A percentile compares a stretch with the other conserved stretches of the same genome.
These are phyloP conservation scores for Microplitis manilae DNA, from an alignment of 2,888 invertebrate genomes.

Conservation along the genomic window DNA sequence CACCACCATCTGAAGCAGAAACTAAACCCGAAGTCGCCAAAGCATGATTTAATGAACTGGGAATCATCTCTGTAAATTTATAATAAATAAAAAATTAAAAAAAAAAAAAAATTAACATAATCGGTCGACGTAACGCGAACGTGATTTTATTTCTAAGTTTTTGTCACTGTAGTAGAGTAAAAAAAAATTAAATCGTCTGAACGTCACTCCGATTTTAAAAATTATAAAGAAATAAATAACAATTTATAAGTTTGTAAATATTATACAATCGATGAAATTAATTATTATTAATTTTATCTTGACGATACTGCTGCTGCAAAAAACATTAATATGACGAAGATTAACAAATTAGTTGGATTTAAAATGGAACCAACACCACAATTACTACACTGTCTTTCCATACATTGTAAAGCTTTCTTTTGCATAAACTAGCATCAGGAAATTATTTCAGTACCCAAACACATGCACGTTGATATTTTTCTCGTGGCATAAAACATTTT, in stretches of 20 bases:
- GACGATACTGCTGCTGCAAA: neutral
- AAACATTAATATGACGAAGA: neutral
- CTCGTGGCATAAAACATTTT: neutral
- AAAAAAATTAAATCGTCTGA: conserved; percentile 1
- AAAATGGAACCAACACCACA: neutral
- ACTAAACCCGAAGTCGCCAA: conserved; percentile 65
- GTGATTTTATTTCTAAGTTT: neutral
- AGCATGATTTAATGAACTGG: conserved; percentile 43
- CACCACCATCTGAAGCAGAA: conserved; percentile 69
- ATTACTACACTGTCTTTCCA: neutral
- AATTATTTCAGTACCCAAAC: neutral
- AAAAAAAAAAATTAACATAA: conserved; percentile 13
- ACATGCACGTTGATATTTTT: neutral
- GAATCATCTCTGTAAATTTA: neutral
- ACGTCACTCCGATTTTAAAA: conserved; percentile 7
- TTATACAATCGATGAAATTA: neutral
- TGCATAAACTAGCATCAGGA: neutral
- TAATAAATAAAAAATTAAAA: conserved; percentile 4
- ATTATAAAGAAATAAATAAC: conserved; percentile 1
- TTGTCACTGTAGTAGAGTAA: neutral
- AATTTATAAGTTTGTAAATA: neutral
- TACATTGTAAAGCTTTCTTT: neutral
- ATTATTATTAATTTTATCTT: neutral
- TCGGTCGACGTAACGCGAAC: neutral
- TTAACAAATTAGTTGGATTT: neutral